Base-by-base conservation (phyloP, 2,113 vertebrate genomes). In the Ginglymostoma cirratum region DNA sequence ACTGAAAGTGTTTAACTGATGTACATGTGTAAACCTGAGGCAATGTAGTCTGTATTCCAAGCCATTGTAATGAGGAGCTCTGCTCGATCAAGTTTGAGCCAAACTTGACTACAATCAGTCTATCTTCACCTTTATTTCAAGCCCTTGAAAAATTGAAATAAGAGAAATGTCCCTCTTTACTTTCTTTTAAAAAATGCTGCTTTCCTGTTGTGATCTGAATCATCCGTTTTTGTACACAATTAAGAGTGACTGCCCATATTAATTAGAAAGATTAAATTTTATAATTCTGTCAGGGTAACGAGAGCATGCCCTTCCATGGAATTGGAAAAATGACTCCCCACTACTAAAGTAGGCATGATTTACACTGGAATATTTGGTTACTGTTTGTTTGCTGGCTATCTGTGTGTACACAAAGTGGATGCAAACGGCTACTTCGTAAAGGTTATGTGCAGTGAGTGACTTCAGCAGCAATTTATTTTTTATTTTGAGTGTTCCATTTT, bases 271-370 rank as follows among this genome's bases (percentile, higher is more conserved):
- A 83, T 38, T 38, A 42, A 45, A 42, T 42, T 83, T 83, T 83
- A 83, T 42, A 67, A 23, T 67, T 93, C 34, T 66, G 34, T 65
- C 3, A 34, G 34, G 55, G 34, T 92, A 6, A 61, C 1, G 34
- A 92, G 27, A n/a, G n/a, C 66, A 34, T 14, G 8, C 66, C 61
- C 34, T 38, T 38, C 89, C n/a, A 34, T 92, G 14, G 66, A 93
- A 19, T 38, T 55, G 21, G 23, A 90, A 61, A 61, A 90, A 90
- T 34, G n/a, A 90, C 19, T 76, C 72, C 80, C 72, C 76, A 12
- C 14, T 83, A 83, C 80, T 83, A 83, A 83, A 83, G 80, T 90
- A 61, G 12, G 55, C 87, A 90, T 90, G 65, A 90, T 90, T 90
- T 90, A 8, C 27, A 34, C 12, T 87, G 45, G 52, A 90, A 65